Evolutionary conservation across 2,888 invertebrate species (phyloP).

Genomic region (Colletes collaris): DNA sequence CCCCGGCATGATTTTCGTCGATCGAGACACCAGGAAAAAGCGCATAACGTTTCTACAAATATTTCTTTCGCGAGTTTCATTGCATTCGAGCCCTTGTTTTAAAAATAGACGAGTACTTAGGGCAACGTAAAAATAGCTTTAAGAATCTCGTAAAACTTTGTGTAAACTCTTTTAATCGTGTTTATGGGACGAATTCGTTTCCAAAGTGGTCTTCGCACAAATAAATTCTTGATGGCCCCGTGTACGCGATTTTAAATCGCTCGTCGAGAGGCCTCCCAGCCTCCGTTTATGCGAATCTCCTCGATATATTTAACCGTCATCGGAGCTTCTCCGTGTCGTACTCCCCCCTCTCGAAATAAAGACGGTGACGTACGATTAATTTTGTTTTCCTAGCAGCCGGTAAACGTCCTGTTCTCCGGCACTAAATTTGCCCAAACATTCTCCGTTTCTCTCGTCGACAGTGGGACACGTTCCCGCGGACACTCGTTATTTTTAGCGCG

Average conservation of each 20-base stretch:
- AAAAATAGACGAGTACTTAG: background rate
- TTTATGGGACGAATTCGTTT: background rate
- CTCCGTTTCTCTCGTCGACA: constrained; percentile 14
- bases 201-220: no score
- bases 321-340: constrained; percentile 10
- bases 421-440: constrained; percentile 58
- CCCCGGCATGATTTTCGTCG: no score
- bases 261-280: background rate
- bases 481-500: constrained; percentile 57
- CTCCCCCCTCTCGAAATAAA: constrained; percentile 24
- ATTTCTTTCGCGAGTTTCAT: no score
- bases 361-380: constrained; percentile 52
- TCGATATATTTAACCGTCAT: constrained; percentile 50
- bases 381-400: constrained; percentile 45
- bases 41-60: no score
- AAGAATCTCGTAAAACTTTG: background rate
- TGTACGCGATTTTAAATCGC: constrained; percentile 28
- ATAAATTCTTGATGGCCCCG: background rate
- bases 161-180: constrained; percentile 1
- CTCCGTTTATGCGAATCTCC: constrained; percentile 35
- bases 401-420: constrained; percentile 31
- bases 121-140: background rate
- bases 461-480: constrained; percentile 28
- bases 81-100: background rate
- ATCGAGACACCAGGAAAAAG: no score